Evolutionary conservation across 1,140 invertebrate genomes (phyloP), one percentile per base, ranked within the genome.

Genomic region (Chrysoperla carnea): DNA sequence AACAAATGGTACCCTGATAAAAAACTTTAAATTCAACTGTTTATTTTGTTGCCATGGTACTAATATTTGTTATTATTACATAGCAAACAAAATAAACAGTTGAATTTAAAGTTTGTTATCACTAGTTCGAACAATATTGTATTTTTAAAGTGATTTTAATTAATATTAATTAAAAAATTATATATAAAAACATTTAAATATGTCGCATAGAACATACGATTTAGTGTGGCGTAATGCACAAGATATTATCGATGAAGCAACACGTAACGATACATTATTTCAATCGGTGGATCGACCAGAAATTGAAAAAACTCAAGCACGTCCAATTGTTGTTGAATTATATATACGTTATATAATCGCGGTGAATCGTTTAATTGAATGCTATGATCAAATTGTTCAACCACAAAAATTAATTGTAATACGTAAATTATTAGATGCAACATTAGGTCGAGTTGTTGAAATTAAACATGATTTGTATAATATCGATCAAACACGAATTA

Each of bases 301-400:
- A 47, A 70, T 70, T 46, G 78, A 82, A 44, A 66, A 73, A 31
- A 59, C 62, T 40, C 65, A 69, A 42, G 67, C 75, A 9, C 69
- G 74, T 14, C 63, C 60, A 1, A 48, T 68, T 6, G 55, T 81
- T 5, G 68, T 70, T 1, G 71, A 72, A 15, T 53, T 85, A 5
- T 86, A 86, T 54, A 64, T 86, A 1, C 76, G 79, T 41, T 95
- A 95, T 52, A 81, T 89, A 4, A 61, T 78, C 11, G 68, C 86
- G 1, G 72, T 81, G 8, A 76, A 84, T 43, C 75, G 74, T 46
- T 54, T 96, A 8, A 78, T 87, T 52, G 62, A 74, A 46, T 84
- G 85, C 43, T 87, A 92, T 52, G 89, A 94, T 56, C 88, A 90
- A 64, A 73, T 92, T 42, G 68, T 92, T 23, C 92, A 96, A 55